phyloP scores from a whole-genome alignment of 2,888 invertebrate species.

The Drosophila austrosaltans region DNA sequence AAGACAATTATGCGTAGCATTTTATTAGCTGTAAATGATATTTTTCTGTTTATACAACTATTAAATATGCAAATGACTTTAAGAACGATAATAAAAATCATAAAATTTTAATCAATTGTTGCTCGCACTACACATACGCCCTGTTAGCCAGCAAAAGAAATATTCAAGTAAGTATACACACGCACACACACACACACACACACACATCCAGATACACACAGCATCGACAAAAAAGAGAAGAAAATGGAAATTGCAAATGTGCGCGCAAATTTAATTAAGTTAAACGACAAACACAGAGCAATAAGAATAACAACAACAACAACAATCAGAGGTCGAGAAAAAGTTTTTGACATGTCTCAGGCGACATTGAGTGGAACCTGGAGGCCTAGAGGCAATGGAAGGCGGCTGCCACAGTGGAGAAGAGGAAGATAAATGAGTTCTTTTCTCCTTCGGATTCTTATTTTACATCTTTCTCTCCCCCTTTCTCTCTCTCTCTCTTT shows the following conservation, averaged over 20 bases:
- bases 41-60: conserved; percentile 38
- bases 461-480: neutral
- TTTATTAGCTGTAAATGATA: conserved; percentile 55
- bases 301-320: conserved; percentile 30
- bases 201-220: conserved; percentile 10
- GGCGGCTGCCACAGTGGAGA: conserved; percentile 37
- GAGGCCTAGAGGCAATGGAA: conserved; percentile 44
- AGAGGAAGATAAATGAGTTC: conserved; percentile 51
- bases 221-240: neutral
- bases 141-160: conserved; percentile 25
- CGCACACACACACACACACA: conserved; percentile 22
- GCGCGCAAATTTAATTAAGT: conserved; percentile 74
- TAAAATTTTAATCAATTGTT: conserved; percentile 75
- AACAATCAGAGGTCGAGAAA: conserved; percentile 12
- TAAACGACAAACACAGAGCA: conserved; percentile 62
- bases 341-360: conserved; percentile 70
- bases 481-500: neutral
- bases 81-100: conserved; percentile 48
- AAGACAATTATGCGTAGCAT: conserved; percentile 53
- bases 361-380: conserved; percentile 52
- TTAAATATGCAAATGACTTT: conserved; percentile 53
- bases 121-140: conserved; percentile 41
- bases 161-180: neutral
- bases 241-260: conserved; percentile 57
- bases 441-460: conserved; percentile 28